Evolutionary conservation across 2,113 vertebrate species (phyloP).

Genomic region (Coregonus clupeaformis): DNA sequence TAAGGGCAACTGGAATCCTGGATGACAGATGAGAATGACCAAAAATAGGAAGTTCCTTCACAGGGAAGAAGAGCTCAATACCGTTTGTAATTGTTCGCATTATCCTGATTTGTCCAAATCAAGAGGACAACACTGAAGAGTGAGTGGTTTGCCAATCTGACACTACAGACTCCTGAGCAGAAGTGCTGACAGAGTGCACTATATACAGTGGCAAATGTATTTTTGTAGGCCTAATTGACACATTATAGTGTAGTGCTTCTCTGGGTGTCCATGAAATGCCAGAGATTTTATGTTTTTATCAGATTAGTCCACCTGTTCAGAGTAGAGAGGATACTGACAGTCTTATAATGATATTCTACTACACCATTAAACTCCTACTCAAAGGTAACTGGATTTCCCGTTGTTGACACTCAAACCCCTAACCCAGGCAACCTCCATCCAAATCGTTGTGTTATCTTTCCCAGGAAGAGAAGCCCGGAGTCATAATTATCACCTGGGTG

Average conservation of each 20-base stretch:
- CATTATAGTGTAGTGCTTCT: too few species aligned
- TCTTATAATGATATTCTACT: neutral
- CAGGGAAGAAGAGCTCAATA: neutral
- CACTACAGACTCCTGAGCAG: neutral
- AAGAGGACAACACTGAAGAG: neutral
- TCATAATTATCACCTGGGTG: slow-evolving; percentile 49
- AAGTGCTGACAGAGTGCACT: too few species aligned
- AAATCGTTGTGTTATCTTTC: neutral
- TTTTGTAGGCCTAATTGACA: too few species aligned
- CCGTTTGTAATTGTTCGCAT: neutral
- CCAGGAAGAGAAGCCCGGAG: neutral
- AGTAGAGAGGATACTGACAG: too few species aligned
- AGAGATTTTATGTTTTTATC: too few species aligned
- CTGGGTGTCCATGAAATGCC: too few species aligned
- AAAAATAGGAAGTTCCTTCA: too few species aligned
- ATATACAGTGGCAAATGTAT: too few species aligned
- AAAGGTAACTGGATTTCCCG: neutral
- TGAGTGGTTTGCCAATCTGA: neutral
- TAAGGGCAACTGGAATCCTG: neutral
- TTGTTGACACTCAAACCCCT: neutral
- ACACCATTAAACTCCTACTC: neutral
- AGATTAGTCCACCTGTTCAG: too few species aligned
- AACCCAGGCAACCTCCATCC: neutral
- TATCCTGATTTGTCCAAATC: neutral
- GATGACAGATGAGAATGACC: too few species aligned